phyloP scores from a whole-genome alignment of 1,140 invertebrate genomes.

The Hycleus phaleratus region DNA sequence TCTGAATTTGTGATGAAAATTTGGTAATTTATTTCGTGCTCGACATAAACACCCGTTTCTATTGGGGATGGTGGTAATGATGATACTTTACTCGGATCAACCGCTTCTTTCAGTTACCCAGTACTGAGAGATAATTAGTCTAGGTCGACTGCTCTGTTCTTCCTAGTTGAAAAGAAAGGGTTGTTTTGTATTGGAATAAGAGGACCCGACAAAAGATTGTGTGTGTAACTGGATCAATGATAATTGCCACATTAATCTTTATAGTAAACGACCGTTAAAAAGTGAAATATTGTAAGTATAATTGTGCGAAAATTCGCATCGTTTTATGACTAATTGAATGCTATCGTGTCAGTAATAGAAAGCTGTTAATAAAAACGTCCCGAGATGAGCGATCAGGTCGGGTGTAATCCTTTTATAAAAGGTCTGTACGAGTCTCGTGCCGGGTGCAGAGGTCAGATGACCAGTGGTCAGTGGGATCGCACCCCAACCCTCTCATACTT shows the following conservation, averaged over 20 bases:
- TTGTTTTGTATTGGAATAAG: not conserved
- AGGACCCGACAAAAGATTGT: not conserved
- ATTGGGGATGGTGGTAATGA: constrained; percentile 8
- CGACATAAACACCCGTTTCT: constrained; percentile 7
- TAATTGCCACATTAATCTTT: constrained; percentile 8
- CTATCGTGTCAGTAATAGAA: constrained; percentile 9
- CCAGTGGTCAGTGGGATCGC: constrained; percentile 3
- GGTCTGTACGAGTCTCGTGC: constrained; percentile 10
- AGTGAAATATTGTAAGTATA: no score
- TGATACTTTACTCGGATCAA: constrained; percentile 14
- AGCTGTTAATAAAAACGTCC: constrained; percentile 13
- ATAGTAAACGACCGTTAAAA: constrained; percentile 8
- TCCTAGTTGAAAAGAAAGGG: constrained; percentile 13
- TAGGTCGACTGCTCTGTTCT: constrained; percentile 14
- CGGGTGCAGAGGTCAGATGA: constrained; percentile 15
- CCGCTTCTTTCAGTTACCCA: constrained; percentile 10
- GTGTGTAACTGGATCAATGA: not conserved
- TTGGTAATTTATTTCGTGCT: constrained; percentile 5
- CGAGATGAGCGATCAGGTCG: constrained; percentile 11
- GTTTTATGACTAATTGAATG: constrained; percentile 9
- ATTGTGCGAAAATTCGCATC: not conserved
- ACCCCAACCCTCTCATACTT: not conserved
- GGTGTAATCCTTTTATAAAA: constrained; percentile 14
- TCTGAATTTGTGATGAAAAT: constrained; percentile 4
- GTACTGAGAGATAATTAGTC: constrained; percentile 19